Base-by-base conservation (phyloP, 2,888 invertebrate species). In the Celastrina argiolus region DNA sequence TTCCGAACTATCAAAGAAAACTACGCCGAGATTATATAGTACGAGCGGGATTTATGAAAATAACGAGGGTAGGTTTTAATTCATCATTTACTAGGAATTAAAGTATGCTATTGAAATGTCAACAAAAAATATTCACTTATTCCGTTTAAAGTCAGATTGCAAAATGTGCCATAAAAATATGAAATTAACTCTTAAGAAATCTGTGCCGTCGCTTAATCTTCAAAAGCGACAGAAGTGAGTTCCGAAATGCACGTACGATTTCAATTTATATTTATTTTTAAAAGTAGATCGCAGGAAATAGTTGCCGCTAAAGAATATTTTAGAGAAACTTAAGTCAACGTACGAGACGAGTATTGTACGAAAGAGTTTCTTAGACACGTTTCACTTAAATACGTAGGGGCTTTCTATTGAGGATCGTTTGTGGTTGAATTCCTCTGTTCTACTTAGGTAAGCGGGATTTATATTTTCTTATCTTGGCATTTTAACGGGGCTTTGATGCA, bases 221-320 rank as follows among this genome's bases (percentile, higher is more conserved):
- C 65, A 64, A 63, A 65, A 59, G 65, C 22, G 61, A 61, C 61
- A 61, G 36, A 61, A 61, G 61, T 39, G 36, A 61, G 14, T 31
- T 58, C 56, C 39, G 26, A 65, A 65, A 56, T 65, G 39, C 56
- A 56, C 36, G 70, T 71, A 68, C 72, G 68, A 70, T 68, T 68
- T 68, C 69, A 72, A 71, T 72, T 69, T 71, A 72, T 71, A 72
- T 71, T 72, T 69, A 66, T 66, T 68, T 69, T 65, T 68, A 66
- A 69, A 70, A 72, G 72, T 69, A 69, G 72, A 69, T 71, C 71
- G 68, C 67, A 68, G 69, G 69, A 72, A 71, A 71, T 71, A 69
- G 72, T 71, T 71, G 69, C 71, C 71, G 67, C 71, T 69, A 70
- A 72, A 72, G 72, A 71, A 72, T 72, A 71, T 71, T 71, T 72